Evolutionary conservation across 2,888 invertebrate genomes (phyloP), one percentile per base, ranked within the genome.

Genomic region (Melanotus villosus): DNA sequence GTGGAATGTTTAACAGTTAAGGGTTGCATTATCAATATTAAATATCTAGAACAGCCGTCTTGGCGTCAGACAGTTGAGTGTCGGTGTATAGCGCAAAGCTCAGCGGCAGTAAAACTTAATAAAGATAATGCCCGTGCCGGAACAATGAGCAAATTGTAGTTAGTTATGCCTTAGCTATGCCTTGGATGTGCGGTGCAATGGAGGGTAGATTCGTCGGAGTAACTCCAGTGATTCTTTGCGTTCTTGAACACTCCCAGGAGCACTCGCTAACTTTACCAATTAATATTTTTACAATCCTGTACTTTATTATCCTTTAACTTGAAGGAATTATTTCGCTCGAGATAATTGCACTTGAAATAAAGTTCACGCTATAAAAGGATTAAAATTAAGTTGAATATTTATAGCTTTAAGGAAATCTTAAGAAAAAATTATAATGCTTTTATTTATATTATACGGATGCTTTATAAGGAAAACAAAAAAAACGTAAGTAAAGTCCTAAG

Each of bases 101-200:
- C 70, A 68, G 68, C 77, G 77, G 76, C 78, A 80, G 81, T 81
- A 80, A 82, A 82, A 82, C 81, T 82, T 82, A 82, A 82, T 82
- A 82, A 82, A 82, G 82, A 82, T 82, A 82, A 82, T 82, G 80
- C 80, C 78, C 75, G 79, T 78, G 76, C 81, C 81, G 82, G 80
- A 82, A 82, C 82, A 82, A 82, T 82, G 82, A 82, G 80, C 80
- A 81, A 82, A 82, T 82, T 82, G 81, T 80, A 81, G 80, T 82
- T 81, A 80, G 81, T 81, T 79, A 80, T 76, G 75, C 76, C 73
- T 71, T 67, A 21, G 68, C 70, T 68, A 68, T 71, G 71, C 65
- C 56, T 62, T 66, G 62, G 66, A 41, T 63, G 66, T 62, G 68
- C 65, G 60, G 69, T 72, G 71, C 74, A 63, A 70, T 74, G 72